Percentiles rank a stretch among this genome's conserved stretches.
Evolutionary conservation across 2,797 vertebrate species (phyloP).

Genomic region (Gouania willdenowi): DNA sequence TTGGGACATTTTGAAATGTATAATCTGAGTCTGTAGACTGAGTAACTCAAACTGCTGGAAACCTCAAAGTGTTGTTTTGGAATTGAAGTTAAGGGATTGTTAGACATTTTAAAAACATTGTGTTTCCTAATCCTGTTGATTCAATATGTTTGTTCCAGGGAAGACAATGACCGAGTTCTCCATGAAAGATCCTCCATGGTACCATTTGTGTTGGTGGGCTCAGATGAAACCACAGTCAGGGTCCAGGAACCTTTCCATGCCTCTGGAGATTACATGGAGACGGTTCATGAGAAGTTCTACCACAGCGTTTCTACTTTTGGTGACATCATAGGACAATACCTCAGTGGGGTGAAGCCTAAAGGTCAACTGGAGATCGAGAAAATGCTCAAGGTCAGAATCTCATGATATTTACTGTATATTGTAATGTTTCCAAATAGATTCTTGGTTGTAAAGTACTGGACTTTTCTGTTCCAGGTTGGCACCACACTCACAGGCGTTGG

Average conservation of each 20-base stretch:
- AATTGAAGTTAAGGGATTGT: no score
- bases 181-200: conserved; percentile 76
- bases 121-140: no score
- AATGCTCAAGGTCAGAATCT: conserved; percentile 75
- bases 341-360: conserved; percentile 86
- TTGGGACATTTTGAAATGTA: no score
- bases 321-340: conserved; percentile 81
- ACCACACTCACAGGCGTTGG: conserved; percentile 80
- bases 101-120: no score
- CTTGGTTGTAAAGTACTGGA: no score
- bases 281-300: conserved; percentile 83
- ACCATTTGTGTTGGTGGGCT: conserved; percentile 76
- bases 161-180: conserved; percentile 77
- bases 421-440: no score
- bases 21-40: no score
- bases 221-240: conserved; percentile 55
- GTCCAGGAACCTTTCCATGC: conserved; percentile 81
- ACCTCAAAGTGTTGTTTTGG: no score
- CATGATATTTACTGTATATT: neutral
- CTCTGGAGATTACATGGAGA: conserved; percentile 72
- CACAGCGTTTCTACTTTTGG: conserved; percentile 73
- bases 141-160: conserved; percentile 78
- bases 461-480: conserved; percentile 64
- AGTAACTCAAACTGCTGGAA: no score
- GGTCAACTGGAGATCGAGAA: conserved; percentile 88